These are phyloP conservation scores for Drosophila algonquin DNA, from an alignment of 2,888 invertebrate species.

Conservation along the genomic window DNA sequence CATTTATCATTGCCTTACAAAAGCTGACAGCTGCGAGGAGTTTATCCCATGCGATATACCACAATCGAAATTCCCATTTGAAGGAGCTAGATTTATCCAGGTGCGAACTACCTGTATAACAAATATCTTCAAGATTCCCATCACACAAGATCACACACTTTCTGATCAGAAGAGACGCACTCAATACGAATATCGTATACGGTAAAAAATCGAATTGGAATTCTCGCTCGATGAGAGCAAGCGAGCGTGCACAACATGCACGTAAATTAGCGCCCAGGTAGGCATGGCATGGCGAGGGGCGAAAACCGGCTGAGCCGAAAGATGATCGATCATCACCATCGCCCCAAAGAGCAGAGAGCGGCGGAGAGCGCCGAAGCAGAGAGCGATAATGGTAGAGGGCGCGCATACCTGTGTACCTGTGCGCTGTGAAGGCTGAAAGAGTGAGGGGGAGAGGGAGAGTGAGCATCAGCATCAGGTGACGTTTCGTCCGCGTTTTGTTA, in stretches of 20 bases:
- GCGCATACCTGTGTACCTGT: conserved; percentile 45
- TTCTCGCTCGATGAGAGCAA: conserved; percentile 65
- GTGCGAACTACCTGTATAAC: conserved; percentile 48
- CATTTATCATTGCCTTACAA: conserved; percentile 5
- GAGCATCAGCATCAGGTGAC: conserved; percentile 32
- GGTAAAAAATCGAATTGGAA: conserved; percentile 72
- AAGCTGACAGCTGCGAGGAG: conserved; percentile 20
- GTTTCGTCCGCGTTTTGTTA: conserved; percentile 31
- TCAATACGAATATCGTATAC: conserved; percentile 70
- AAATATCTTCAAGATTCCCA: conserved; percentile 21
- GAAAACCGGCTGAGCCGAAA: conserved; percentile 72
- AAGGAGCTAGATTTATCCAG: conserved; percentile 1
- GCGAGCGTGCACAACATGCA: conserved; percentile 24
- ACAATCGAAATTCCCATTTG: conserved; percentile 20
- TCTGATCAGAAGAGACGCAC: conserved; percentile 54
- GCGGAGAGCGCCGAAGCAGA: conserved; percentile 4
- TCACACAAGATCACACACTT: not conserved
- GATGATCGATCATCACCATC: conserved; percentile 75
- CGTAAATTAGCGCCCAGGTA: conserved; percentile 58
- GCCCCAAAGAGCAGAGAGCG: conserved; percentile 24
- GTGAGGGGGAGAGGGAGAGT: not conserved
- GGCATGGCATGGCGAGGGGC: conserved; percentile 16
- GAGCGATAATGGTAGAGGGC: conserved; percentile 16
- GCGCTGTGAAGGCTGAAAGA: conserved; percentile 39
- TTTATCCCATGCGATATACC: not conserved